phyloP scores from a whole-genome alignment of 2,888 invertebrate genomes.

The Sialis lutaria region DNA sequence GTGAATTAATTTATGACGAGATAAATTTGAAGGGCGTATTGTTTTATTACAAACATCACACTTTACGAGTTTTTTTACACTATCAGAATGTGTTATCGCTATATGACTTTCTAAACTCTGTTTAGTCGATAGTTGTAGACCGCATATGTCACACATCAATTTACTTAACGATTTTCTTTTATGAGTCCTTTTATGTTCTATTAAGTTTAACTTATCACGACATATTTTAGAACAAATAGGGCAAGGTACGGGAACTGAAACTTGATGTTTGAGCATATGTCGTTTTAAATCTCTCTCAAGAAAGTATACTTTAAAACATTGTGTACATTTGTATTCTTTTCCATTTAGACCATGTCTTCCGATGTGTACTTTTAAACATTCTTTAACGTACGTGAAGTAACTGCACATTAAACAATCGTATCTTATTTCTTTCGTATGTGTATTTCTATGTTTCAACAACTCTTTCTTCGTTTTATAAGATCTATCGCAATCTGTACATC shows the following conservation, averaged over 20 bases:
- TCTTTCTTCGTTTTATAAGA: background rate
- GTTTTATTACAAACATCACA: constrained; percentile 7
- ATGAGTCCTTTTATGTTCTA: background rate
- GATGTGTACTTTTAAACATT: background rate
- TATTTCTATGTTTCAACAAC: background rate
- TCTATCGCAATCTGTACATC: background rate
- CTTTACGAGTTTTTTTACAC: background rate
- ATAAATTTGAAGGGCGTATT: background rate
- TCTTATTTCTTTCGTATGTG: background rate
- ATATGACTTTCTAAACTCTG: background rate
- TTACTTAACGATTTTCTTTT: background rate
- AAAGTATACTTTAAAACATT: constrained; percentile 5
- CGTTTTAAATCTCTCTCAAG: constrained; percentile 1
- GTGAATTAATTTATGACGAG: constrained; percentile 2
- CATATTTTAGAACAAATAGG: background rate
- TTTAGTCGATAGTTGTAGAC: background rate
- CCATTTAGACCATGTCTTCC: background rate
- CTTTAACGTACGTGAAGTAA: background rate
- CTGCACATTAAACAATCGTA: background rate
- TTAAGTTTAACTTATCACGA: background rate
- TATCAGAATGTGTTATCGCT: background rate
- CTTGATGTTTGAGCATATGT: constrained; percentile 1
- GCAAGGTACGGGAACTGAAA: background rate
- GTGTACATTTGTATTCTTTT: background rate
- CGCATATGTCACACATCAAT: background rate